Evolutionary conservation across 1,140 invertebrate species (phyloP).

Genomic region (Bombus haemorrhoidalis): DNA sequence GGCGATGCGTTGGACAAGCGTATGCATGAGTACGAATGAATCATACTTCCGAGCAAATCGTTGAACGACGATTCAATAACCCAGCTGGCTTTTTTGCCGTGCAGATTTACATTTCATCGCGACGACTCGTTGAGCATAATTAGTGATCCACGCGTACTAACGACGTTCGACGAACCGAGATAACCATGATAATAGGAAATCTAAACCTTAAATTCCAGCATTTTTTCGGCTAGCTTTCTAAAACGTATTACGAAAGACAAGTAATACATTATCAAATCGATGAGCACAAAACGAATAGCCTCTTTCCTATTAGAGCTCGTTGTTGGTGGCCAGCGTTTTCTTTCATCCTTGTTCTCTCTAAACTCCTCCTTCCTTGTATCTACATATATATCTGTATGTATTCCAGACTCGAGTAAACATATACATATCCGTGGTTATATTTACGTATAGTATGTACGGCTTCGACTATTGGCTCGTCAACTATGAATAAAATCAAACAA

Average conservation of each 20-base stretch:
- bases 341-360: not conserved
- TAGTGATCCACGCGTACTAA: not conserved
- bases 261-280: not conserved
- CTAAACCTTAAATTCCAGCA: not conserved
- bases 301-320: not conserved
- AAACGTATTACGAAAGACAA: not conserved
- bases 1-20: not conserved
- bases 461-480: slow-evolving; percentile 52
- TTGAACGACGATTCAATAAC: slow-evolving; percentile 37
- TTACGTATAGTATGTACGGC: slow-evolving; percentile 27
- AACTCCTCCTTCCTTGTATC: too few species aligned
- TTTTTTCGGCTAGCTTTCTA: too few species aligned
- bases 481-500: slow-evolving; percentile 45
- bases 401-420: not conserved
- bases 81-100: slow-evolving; percentile 21
- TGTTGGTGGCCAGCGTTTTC: not conserved
- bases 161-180: not conserved
- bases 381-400: not conserved
- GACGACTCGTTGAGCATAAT: not conserved
- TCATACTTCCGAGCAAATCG: slow-evolving; percentile 31
- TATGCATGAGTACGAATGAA: slow-evolving; percentile 10
- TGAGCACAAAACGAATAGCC: not conserved
- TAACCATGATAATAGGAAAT: slow-evolving; percentile 1
- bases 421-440: not conserved
- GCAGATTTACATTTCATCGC: not conserved